Percentiles rank a stretch among this genome's conserved stretches.
Evolutionary conservation across 1,140 invertebrate genomes (phyloP).

Genomic region (Micrasema minimum): DNA sequence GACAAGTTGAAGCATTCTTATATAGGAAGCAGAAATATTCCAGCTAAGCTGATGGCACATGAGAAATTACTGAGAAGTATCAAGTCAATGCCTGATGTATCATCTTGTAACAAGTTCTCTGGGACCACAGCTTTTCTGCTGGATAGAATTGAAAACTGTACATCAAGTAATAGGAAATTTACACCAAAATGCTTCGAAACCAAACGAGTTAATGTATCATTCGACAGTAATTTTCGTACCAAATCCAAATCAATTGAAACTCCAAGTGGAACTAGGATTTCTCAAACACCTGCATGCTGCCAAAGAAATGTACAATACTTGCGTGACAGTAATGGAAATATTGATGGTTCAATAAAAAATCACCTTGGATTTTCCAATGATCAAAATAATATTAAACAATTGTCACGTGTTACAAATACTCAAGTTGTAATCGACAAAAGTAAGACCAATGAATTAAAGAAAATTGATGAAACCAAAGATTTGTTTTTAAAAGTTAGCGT

Average conservation of each 20-base stretch:
- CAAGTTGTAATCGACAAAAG: slow-evolving; percentile 2
- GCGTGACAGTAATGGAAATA: background rate
- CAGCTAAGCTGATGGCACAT: slow-evolving; percentile 26
- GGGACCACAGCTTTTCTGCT: slow-evolving; percentile 37
- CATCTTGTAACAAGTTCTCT: slow-evolving; percentile 6
- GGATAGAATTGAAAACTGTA: slow-evolving; percentile 35
- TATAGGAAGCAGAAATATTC: slow-evolving; percentile 36
- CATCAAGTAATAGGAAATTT: slow-evolving; percentile 2
- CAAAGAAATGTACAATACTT: no score
- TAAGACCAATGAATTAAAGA: background rate
- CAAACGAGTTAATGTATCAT: slow-evolving; percentile 11
- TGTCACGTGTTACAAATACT: slow-evolving; percentile 10
- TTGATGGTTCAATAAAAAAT: slow-evolving; percentile 12
- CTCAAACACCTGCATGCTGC: no score
- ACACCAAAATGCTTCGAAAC: background rate
- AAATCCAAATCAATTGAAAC: slow-evolving; percentile 1
- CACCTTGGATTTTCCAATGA: slow-evolving; percentile 8
- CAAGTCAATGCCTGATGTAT: background rate
- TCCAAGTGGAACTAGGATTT: no score
- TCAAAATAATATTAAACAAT: slow-evolving; percentile 25
- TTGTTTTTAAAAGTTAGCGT: background rate
- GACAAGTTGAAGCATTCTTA: slow-evolving; percentile 37
- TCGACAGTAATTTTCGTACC: background rate
- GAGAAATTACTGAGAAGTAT: slow-evolving; percentile 15
- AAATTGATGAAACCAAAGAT: background rate